Evolutionary conservation across 2,797 vertebrate species (phyloP), one percentile per base, ranked within the genome.

Genomic region (Knipowitschia caucasica): DNA sequence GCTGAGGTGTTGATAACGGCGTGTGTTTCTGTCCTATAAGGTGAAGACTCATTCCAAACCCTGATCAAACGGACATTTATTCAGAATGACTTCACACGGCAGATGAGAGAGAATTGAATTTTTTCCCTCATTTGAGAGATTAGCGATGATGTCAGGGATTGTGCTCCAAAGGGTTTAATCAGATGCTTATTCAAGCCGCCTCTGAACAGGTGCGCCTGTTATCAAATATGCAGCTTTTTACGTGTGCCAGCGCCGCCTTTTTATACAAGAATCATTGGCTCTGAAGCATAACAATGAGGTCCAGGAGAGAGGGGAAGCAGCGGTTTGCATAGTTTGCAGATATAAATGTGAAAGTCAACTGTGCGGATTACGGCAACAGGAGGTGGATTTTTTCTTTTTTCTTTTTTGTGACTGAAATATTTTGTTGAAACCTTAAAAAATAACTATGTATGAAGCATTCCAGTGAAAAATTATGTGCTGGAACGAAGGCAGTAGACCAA

Each of bases 91-190:
- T 62, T 66, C 64, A 66, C 54, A n/a, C 64, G 24, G 50, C 53
- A 83, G 73, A 77, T 82, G 62, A 61, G 56, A 72, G 69, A 80
- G 64, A 80, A 69, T 78, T 44, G 64, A 56, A 77, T 71, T 82
- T 82, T 47, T 74, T 72, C 76, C 56, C 60, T 85, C 83, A 77
- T 83, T 85, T 85, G 61, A 52, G 47, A 85, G 83, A 91, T 86
- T 85, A 86, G 88, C 67, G 71, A 62, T 72, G 86, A 82, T 75
- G 76, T 78, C 76, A 77, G 68, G 57, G 67, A 78, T 62, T 69
- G 5, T 36, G 69, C 79, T 78, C 77, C 75, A 78, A 76, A 75
- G 56, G 76, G 67, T 73, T 83, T 78, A 85, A 67, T 73, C 84
- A 78, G 80, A 74, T 63, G 80, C 80, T 85, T 86, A 84, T 79